These are phyloP conservation scores for Sarcophaga caerulescens DNA, from an alignment of 2,888 invertebrate genomes.

Conservation along the genomic window DNA sequence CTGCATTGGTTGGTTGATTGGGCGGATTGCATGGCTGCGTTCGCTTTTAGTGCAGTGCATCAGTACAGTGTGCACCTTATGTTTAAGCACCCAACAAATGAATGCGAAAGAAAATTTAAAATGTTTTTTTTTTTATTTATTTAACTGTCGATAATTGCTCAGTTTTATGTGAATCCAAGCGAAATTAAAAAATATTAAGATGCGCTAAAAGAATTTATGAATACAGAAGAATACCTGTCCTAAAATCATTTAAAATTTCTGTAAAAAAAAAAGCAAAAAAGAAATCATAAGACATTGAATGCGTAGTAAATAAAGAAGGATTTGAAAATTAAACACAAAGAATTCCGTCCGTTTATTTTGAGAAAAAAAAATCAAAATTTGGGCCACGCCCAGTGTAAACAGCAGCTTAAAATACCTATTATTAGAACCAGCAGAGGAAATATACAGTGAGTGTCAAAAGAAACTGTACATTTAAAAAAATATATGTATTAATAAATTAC, in stretches of 20 bases:
- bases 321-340: too few species aligned
- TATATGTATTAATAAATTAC: too few species aligned
- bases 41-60: slow-evolving; percentile 7
- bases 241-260: not conserved
- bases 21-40: not conserved
- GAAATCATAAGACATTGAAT: not conserved
- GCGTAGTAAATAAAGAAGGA: not conserved
- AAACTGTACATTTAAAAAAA: too few species aligned
- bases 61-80: slow-evolving; percentile 19
- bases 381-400: too few species aligned
- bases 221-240: slow-evolving; percentile 12
- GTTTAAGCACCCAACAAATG: slow-evolving; percentile 18
- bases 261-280: too few species aligned
- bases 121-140: slow-evolving; percentile 22
- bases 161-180: slow-evolving; percentile 46
- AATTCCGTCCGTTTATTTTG: too few species aligned
- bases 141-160: slow-evolving; percentile 58
- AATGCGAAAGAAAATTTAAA: slow-evolving; percentile 29
- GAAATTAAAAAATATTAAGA: slow-evolving; percentile 32
- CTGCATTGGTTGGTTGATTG: slow-evolving; percentile 6
- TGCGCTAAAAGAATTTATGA: slow-evolving; percentile 15
- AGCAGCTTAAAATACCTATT: too few species aligned
- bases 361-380: too few species aligned
- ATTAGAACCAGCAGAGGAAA: too few species aligned
- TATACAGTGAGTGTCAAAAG: too few species aligned